Evolutionary conservation across 2,113 vertebrate genomes (phyloP).

Genomic region (Fregetta grallaria): DNA sequence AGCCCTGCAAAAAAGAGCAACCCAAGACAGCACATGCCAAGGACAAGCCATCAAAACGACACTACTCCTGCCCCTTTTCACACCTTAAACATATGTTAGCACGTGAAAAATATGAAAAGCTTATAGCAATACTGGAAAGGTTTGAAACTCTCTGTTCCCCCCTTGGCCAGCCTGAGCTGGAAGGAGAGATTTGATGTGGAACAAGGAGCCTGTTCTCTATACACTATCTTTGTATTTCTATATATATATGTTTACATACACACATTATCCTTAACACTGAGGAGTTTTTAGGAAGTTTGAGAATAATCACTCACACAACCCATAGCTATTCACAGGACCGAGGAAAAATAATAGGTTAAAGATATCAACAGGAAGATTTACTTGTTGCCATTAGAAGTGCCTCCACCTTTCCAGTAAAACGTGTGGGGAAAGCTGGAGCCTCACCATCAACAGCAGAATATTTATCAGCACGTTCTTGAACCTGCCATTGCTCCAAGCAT

Average conservation of each 20-base stretch:
- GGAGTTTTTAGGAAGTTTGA: neutral
- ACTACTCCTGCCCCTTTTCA: neutral
- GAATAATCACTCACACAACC: neutral
- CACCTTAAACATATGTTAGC: neutral
- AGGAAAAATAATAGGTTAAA: neutral
- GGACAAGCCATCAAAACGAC: neutral
- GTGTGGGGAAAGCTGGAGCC: accelerated
- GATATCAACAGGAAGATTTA: neutral
- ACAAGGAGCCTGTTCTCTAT: neutral
- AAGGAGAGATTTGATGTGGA: neutral
- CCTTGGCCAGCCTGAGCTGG: neutral
- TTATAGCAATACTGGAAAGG: neutral
- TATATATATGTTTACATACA: neutral
- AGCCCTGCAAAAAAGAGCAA: neutral
- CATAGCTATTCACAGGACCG: neutral
- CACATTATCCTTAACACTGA: neutral
- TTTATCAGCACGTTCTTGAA: neutral
- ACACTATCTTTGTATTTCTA: neutral
- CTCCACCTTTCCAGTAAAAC: neutral
- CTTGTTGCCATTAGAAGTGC: neutral
- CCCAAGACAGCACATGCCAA: accelerated
- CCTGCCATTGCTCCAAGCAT: accelerated
- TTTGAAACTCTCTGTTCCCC: neutral
- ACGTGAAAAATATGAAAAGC: neutral
- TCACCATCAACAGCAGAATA: neutral